Base-by-base conservation (phyloP, 2,797 vertebrate species). In the Eulemur coronatus region DNA sequence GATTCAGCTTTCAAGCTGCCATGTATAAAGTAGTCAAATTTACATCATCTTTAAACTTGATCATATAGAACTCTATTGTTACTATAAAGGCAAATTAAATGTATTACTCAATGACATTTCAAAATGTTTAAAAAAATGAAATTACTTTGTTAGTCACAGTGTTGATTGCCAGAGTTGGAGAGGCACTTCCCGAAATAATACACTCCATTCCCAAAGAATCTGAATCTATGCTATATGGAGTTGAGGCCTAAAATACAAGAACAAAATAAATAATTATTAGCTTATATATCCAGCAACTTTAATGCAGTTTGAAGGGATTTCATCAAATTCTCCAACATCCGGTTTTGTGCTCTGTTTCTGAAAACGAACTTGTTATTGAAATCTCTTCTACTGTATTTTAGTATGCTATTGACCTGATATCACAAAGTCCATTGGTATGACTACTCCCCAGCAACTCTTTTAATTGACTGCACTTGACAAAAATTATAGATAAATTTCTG, bases 111-210 rank as follows among this genome's bases (percentile, higher is more conserved):
- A 96, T 80, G 55, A 97, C 91, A 98, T 92, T 96, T 95, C 35
- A 93, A 95, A 95, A 59, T 80, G 57, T 95, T 97, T 52, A 18
- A 96, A 96, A 78, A 98, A 98, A 98, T 85, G 97, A 97, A 98
- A 95, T 98, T 99, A 99, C 99, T 99, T 99, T 99, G 99, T 99
- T 99, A 99, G 99, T 99, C 99, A 99, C 99, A 99, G 99, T 99
- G 99, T 99, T 99, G 99, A 99, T 99, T 99, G 99, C 99, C 99
- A 99, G 98, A 98, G 99, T 99, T 98, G 99, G 99, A 99, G 99
- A 99, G 99, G 99, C 99, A 99, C 99, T 99, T 99, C 99, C 99
- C 99, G 99, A 99, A 99, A 99, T 99, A 99, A 99, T 99, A 99
- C 99, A 99, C 98, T 99, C 99, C 99, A 99, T 99, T 99, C 99